Evolutionary conservation across 2,797 vertebrate genomes (phyloP).

Genomic region (Psittacula derbiana): DNA sequence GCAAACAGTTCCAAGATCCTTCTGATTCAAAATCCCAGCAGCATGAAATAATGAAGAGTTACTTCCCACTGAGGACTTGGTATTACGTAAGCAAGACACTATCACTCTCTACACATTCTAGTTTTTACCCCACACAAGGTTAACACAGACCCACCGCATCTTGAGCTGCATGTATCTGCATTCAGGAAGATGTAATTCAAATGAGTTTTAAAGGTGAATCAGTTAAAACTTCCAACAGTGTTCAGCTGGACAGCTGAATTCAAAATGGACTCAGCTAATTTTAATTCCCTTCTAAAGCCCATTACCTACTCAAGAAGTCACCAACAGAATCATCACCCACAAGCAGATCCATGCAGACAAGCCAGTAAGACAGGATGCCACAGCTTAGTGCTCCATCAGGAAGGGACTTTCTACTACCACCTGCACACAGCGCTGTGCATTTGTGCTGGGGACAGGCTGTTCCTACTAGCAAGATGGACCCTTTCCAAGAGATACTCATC

Average conservation of each 20-base stretch:
- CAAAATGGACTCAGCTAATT: neutral
- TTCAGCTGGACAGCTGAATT: neutral
- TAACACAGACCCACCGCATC: neutral
- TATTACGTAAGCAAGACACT: neutral
- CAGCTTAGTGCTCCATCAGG: neutral
- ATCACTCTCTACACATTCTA: neutral
- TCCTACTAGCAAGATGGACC: neutral
- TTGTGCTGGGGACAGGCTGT: neutral
- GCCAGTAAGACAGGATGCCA: conserved; percentile 43
- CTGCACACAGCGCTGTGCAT: neutral
- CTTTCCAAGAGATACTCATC: conserved; percentile 33
- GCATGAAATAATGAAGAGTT: neutral
- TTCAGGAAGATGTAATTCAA: neutral
- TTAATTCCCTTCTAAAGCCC: neutral
- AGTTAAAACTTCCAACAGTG: neutral
- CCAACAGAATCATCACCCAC: neutral
- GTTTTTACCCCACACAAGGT: neutral
- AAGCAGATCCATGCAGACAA: neutral
- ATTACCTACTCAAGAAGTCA: neutral
- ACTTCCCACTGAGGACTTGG: neutral
- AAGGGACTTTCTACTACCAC: neutral
- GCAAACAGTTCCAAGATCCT: neutral
- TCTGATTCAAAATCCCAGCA: neutral
- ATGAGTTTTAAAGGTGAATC: neutral
- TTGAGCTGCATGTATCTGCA: neutral